phyloP scores from a whole-genome alignment of 92 coral and sea anemone genomes.

The Heliopora coerulea region DNA sequence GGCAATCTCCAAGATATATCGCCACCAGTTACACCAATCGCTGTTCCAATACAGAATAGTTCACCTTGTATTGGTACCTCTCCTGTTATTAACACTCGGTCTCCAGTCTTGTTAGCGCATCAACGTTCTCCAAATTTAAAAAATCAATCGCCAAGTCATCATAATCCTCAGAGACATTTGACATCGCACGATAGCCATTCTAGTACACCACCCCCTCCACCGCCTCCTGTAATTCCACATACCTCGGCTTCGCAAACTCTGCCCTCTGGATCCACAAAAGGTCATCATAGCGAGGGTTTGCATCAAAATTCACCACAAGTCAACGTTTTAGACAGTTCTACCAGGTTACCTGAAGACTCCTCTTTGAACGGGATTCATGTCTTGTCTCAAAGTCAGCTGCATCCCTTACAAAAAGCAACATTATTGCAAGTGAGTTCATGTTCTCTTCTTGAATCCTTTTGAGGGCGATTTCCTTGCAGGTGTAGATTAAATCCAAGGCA shows the following conservation, averaged over 20 bases:
- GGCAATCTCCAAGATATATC: slow-evolving; percentile 96
- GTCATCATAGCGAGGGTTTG: slow-evolving; percentile 44
- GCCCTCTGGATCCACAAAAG: slow-evolving; percentile 50
- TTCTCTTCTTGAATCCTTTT: no score
- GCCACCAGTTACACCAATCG: slow-evolving; percentile 94
- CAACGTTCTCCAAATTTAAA: slow-evolving; percentile 71
- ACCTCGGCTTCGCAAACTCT: slow-evolving; percentile 57
- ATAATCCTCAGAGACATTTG: slow-evolving; percentile 57
- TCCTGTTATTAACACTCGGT: slow-evolving; percentile 48
- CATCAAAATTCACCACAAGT: background rate
- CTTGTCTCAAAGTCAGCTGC: slow-evolving; percentile 77
- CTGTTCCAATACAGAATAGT: slow-evolving; percentile 68
- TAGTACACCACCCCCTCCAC: slow-evolving; percentile 50
- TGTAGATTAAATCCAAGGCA: no score
- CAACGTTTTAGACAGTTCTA: slow-evolving; percentile 9
- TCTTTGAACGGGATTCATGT: slow-evolving; percentile 55
- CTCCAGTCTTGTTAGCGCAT: slow-evolving; percentile 42
- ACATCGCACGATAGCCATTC: slow-evolving; percentile 51
- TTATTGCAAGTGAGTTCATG: slow-evolving; percentile 74
- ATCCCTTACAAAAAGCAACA: slow-evolving; percentile 97
- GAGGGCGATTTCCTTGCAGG: no score
- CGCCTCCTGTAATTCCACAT: slow-evolving; percentile 59
- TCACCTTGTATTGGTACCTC: slow-evolving; percentile 71
- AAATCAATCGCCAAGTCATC: slow-evolving; percentile 49
- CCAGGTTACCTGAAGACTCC: slow-evolving; percentile 1